A percentile compares a stretch with the other conserved stretches of the same genome.
phyloP scores from a whole-genome alignment of 2,113 vertebrate species.

The Cyprinodon brontotheroides region DNA sequence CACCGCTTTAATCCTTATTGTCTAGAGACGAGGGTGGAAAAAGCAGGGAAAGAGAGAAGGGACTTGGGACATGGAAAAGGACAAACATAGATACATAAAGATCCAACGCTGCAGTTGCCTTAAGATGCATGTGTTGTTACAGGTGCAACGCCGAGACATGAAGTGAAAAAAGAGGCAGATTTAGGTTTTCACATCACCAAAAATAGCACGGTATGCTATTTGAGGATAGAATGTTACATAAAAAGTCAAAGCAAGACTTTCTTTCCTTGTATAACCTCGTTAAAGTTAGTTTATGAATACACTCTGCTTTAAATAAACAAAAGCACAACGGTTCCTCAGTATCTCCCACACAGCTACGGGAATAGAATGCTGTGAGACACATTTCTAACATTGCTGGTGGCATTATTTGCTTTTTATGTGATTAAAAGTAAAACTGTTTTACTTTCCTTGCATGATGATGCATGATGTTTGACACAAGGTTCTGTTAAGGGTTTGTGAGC shows the following conservation, averaged over 20 bases:
- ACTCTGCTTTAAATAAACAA: slow-evolving; percentile 70
- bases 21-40: slow-evolving; percentile 58
- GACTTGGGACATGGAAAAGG: slow-evolving; percentile 5
- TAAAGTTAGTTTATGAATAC: slow-evolving; percentile 75
- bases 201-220: slow-evolving; percentile 60
- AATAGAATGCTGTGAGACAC: slow-evolving; percentile 48
- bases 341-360: slow-evolving; percentile 49
- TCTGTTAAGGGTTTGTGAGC: not conserved
- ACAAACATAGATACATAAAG: slow-evolving; percentile 26
- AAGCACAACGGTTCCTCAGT: slow-evolving; percentile 57
- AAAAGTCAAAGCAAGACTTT: slow-evolving; percentile 65
- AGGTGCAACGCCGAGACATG: slow-evolving; percentile 34
- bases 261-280: slow-evolving; percentile 58
- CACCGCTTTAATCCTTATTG: slow-evolving; percentile 53
- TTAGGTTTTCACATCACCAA: slow-evolving; percentile 41
- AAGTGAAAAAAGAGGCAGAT: slow-evolving; percentile 37
- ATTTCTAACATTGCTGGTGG: slow-evolving; percentile 18
- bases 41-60: slow-evolving; percentile 21
- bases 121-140: slow-evolving; percentile 14
- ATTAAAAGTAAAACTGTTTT: slow-evolving; percentile 2
- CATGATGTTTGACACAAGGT: not conserved
- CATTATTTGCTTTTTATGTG: slow-evolving; percentile 20
- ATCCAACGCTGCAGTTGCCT: slow-evolving; percentile 14
- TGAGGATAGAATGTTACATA: slow-evolving; percentile 70
- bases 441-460: slow-evolving; percentile 10